phyloP scores from a whole-genome alignment of 1,140 invertebrate species.

The Pogonomyrmex californicus region DNA sequence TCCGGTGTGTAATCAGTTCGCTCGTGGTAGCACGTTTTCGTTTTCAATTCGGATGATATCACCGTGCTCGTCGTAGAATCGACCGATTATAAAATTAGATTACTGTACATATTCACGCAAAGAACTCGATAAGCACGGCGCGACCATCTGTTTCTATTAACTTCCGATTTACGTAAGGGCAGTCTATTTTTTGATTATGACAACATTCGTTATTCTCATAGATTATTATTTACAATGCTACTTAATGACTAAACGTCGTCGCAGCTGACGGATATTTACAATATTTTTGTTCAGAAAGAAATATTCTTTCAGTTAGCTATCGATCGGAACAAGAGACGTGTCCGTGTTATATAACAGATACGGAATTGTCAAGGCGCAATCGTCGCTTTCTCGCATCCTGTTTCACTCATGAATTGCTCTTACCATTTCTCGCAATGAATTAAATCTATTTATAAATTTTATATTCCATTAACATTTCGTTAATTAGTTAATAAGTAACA shows the following conservation, averaged over 20 bases:
- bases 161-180: conserved; percentile 33
- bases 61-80: conserved; percentile 34
- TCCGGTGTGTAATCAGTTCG: conserved; percentile 79
- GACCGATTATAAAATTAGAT: conserved; percentile 37
- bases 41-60: conserved; percentile 10
- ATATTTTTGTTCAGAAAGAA: conserved; percentile 30
- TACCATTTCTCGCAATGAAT: background rate
- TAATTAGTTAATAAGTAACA: conserved; percentile 32
- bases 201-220: conserved; percentile 23
- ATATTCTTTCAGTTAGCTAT: conserved; percentile 52
- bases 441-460: conserved; percentile 56
- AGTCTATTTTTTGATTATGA: conserved; percentile 76
- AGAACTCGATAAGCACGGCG: conserved; percentile 34
- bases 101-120: conserved; percentile 60
- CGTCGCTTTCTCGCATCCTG: conserved; percentile 43
- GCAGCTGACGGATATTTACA: conserved; percentile 66
- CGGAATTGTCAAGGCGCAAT: conserved; percentile 25
- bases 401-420: background rate
- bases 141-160: conserved; percentile 19
- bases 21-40: conserved; percentile 71
- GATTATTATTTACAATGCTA: conserved; percentile 71
- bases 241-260: conserved; percentile 60
- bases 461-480: conserved; percentile 5
- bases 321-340: conserved; percentile 45
- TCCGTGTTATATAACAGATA: conserved; percentile 53